Evolutionary conservation across 2,888 invertebrate species (phyloP).

Genomic region (Drosophila maculinotata): DNA sequence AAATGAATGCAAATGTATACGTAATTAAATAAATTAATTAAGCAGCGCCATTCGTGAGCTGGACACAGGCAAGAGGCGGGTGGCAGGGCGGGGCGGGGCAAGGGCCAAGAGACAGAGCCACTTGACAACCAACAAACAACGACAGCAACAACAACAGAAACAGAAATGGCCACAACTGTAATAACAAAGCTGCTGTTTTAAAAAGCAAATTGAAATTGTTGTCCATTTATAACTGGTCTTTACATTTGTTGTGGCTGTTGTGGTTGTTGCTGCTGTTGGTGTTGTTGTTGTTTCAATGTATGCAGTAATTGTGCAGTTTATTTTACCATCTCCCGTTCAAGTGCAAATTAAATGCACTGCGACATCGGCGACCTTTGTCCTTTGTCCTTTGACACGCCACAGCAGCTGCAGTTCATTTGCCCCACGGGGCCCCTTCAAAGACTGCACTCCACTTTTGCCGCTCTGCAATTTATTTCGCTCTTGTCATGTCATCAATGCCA

Average conservation of each 20-base stretch:
- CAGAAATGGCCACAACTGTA: conserved; percentile 56
- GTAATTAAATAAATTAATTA: conserved; percentile 82
- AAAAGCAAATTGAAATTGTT: conserved; percentile 65
- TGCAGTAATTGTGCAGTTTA: conserved; percentile 69
- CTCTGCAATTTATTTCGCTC: conserved; percentile 20
- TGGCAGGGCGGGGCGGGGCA: background rate
- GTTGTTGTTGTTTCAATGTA: conserved; percentile 19
- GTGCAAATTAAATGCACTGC: conserved; percentile 70
- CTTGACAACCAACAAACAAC: conserved; percentile 33
- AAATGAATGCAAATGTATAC: conserved; percentile 74
- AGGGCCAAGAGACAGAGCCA: conserved; percentile 17
- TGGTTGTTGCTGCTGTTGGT: conserved; percentile 17
- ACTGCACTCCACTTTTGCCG: too few species aligned
- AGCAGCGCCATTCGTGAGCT: conserved; percentile 35
- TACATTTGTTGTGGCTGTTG: conserved; percentile 15
- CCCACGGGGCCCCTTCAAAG: conserved; percentile 19
- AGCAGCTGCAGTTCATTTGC: conserved; percentile 49
- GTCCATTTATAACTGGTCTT: conserved; percentile 50
- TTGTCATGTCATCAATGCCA: conserved; percentile 21
- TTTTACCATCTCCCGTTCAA: conserved; percentile 62
- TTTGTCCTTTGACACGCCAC: conserved; percentile 54
- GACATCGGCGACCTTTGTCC: conserved; percentile 60
- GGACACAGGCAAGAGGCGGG: conserved; percentile 26
- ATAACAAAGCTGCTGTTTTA: conserved; percentile 53
- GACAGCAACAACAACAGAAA: conserved; percentile 24